Evolutionary conservation across 1,140 invertebrate genomes (phyloP), one percentile per base, ranked within the genome.

Genomic region (Drosophila albomicans): DNA sequence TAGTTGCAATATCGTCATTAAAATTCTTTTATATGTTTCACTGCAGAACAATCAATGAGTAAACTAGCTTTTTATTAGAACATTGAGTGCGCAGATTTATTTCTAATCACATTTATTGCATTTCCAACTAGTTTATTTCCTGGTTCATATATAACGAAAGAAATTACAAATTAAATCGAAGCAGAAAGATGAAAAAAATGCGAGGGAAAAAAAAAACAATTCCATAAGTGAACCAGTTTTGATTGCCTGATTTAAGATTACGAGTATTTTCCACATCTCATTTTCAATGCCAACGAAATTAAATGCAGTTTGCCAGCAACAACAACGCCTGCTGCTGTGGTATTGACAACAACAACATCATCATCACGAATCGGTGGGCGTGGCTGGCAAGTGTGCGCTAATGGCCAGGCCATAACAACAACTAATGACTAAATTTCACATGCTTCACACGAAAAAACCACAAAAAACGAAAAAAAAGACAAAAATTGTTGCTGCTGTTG

Each of bases 361-460:
- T 32, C 43, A 70, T 70, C 72, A 75, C 72, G 66, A 70, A 63
- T 41, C 43, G 57, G 79, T 74, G 66, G 82, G 82, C 80, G 84
- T 87, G 84, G 82, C 77, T 71, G 81, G 74, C 82, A 78, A 79
- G 74, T 75, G 73, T 59, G 74, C 77, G 67, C 74, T 82, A 86
- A 86, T 84, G 78, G 79, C 61, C 59, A 58, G 63, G 64, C 75
- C 64, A 87, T 87, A 86, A 86, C 82, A 86, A 82, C 82, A 87
- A 82, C 82, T 87, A 87, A 87, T 87, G 82, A 84, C 82, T 87
- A 84, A 87, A 87, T 87, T 87, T 87, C 82, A 88, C 84, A 88
- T 69, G 70, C 68, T 58, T n/a, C 49, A 57, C 51, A 73, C 51
- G 59, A 41, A 76, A 72, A 48, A 65, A 62, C 16, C 16, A 30